Percentiles rank a stretch among this genome's conserved stretches.
Conservation (phyloP, 2,888 invertebrate genomes). For the Elegia similella region DNA sequence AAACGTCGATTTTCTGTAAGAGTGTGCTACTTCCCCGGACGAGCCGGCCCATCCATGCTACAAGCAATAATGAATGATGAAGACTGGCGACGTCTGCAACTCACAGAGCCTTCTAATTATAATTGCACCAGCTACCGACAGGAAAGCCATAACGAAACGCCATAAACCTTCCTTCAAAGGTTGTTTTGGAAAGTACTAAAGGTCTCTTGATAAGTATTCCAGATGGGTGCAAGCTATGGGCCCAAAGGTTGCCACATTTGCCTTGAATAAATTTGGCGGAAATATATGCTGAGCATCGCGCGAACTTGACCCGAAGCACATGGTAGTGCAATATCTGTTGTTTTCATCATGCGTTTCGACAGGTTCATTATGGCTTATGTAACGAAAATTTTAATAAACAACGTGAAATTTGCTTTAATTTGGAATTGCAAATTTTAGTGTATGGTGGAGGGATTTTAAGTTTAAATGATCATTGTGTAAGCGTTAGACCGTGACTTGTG, state of each 20-base stretch:
- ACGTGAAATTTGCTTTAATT: not conserved
- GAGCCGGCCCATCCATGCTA: too few relatives aligned
- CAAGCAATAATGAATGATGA: too few relatives aligned
- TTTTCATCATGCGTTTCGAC: constrained; percentile 9
- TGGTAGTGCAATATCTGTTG: not conserved
- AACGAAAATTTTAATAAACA: constrained; percentile 1
- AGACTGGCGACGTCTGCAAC: too few relatives aligned
- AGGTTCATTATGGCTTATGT: constrained; percentile 2
- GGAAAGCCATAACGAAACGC: not conserved
- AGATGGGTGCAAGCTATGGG: not conserved
- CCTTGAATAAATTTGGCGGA: constrained; percentile 20
- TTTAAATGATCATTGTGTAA: too few relatives aligned
- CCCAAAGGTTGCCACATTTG: constrained; percentile 11
- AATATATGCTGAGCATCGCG: constrained; percentile 12
- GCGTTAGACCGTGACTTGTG: too few relatives aligned
- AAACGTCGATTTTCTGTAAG: too few relatives aligned
- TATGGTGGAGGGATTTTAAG: not conserved
- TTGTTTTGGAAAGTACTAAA: not conserved
- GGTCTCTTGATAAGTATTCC: constrained; percentile 13
- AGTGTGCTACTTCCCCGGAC: too few relatives aligned
- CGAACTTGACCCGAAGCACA: constrained; percentile 16
- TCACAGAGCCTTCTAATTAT: too few relatives aligned
- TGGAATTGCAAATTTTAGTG: not conserved
- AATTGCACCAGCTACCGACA: not conserved
- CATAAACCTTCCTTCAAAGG: not conserved